phyloP scores from a whole-genome alignment of 2,797 vertebrate species.

The Characodon lateralis region DNA sequence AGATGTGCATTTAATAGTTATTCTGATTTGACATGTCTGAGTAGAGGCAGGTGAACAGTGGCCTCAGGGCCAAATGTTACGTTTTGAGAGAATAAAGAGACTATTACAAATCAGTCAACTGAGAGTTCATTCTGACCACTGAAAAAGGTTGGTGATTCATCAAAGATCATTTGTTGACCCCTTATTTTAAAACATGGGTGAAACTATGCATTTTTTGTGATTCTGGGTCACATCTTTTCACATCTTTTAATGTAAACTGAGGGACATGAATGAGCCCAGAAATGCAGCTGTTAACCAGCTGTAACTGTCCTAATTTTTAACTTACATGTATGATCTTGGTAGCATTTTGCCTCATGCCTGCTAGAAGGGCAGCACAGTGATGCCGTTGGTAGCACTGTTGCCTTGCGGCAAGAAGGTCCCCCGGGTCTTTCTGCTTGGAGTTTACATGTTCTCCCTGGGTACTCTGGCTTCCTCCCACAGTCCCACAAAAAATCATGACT shows the following conservation, averaged over 20 bases:
- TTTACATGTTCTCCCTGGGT: too few relatives aligned
- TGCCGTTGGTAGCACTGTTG: too few relatives aligned
- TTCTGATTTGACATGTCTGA: background rate
- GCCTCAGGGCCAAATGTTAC: background rate
- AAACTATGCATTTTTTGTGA: too few relatives aligned
- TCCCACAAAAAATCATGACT: too few relatives aligned
- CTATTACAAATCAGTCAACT: background rate
- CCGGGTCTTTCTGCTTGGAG: too few relatives aligned
- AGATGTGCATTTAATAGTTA: background rate
- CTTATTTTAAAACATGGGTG: background rate
- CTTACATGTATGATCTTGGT: background rate
- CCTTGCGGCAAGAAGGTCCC: too few relatives aligned
- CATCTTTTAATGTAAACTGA: background rate
- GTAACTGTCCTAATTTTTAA: background rate
- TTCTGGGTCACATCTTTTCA: background rate
- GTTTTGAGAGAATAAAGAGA: background rate
- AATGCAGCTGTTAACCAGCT: too few relatives aligned
- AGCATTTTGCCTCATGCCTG: too few relatives aligned
- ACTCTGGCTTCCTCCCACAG: too few relatives aligned
- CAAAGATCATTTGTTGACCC: background rate
- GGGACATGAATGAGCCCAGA: background rate
- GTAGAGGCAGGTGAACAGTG: background rate
- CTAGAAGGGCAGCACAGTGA: too few relatives aligned
- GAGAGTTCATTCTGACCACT: background rate
- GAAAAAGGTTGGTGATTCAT: background rate